A percentile compares a stretch with the other conserved stretches of the same genome.
Conservation (phyloP, 2,797 vertebrate genomes). For the Petrocephalus sullivani region DNA sequence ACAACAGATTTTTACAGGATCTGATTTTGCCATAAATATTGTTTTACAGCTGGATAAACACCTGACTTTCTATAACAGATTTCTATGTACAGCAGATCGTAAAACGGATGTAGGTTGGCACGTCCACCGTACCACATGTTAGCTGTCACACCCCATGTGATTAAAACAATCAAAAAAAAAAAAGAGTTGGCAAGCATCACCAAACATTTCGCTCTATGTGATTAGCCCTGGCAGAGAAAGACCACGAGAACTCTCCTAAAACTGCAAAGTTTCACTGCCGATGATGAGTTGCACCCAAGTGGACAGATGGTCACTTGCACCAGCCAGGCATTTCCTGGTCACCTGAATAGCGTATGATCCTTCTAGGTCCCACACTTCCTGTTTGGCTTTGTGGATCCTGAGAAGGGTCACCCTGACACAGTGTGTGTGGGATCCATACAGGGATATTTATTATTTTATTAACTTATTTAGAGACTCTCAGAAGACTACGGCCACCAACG, state of each 20-base stretch:
- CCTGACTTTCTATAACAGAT: neutral
- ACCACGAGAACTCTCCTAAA: neutral
- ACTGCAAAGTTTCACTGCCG: slow-evolving; percentile 37
- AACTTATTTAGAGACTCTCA: slow-evolving; percentile 49
- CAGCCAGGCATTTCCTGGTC: slow-evolving; percentile 62
- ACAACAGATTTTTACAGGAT: neutral
- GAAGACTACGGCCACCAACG: slow-evolving; percentile 49
- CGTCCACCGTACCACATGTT: neutral
- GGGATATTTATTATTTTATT: slow-evolving; percentile 70
- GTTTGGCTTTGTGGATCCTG: slow-evolving; percentile 53
- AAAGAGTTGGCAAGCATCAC: neutral
- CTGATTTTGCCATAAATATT: neutral
- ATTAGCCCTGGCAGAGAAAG: neutral
- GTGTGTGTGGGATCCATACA: slow-evolving; percentile 52
- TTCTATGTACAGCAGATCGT: neutral
- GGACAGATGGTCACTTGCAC: slow-evolving; percentile 54
- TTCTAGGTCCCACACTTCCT: slow-evolving; percentile 40
- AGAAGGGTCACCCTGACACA: slow-evolving; percentile 58
- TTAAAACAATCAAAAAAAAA: slow-evolving; percentile 10
- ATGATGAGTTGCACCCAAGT: slow-evolving; percentile 43
- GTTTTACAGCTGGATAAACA: neutral
- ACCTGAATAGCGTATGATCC: slow-evolving; percentile 49
- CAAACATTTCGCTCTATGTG: neutral
- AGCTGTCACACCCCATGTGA: neutral
- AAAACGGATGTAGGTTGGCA: neutral